Evolutionary conservation across 2,797 vertebrate species (phyloP), one percentile per base, ranked within the genome.

Genomic region (Pelodytes ibericus): DNA sequence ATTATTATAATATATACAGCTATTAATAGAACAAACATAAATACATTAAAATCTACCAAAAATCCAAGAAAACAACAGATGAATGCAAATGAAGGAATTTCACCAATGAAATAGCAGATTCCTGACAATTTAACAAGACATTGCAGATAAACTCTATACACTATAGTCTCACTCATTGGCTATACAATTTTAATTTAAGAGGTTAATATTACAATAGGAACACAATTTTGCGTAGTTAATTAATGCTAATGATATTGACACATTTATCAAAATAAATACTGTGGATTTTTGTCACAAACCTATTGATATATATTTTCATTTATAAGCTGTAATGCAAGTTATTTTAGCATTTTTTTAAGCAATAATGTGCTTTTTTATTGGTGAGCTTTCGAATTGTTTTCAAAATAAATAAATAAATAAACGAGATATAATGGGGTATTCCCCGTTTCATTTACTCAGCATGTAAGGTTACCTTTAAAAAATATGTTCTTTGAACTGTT

Each of bases 261-360:
- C 13, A 73, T 64, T 57, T 13, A 39, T 73, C 71, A 73, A 2
- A 33, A n/a, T 27, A 64, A 56, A 57, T 51, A 16, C 22, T 73
- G 31, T 22, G 47, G 27, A 24, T 20, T 26, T 41, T 7, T n/a
- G 26, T 2, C 31, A 27, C 60, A 25, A 2, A 20, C 13, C 1
- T 18, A 30, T 51, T 8, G 15, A n/a, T 24, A 26, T 13, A 27
- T 26, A 58, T 15, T 58, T 58, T 9, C 25, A 58, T 2, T 58
- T 58, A 3, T 25, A 58, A 25, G 8, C 9, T n/a, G 20, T 49
- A n/a, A n/a, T n/a, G n/a, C n/a, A n/a, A n/a, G n/a, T n/a, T n/a
- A n/a, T n/a, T n/a, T n/a, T n/a, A n/a, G n/a, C n/a, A n/a, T n/a
- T n/a, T n/a, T n/a, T n/a, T n/a, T n/a, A n/a, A n/a, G n/a, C n/a